Evolutionary conservation across 2,888 invertebrate species (phyloP), one percentile per base, ranked within the genome.

Genomic region (Opisthograptis luteolata): DNA sequence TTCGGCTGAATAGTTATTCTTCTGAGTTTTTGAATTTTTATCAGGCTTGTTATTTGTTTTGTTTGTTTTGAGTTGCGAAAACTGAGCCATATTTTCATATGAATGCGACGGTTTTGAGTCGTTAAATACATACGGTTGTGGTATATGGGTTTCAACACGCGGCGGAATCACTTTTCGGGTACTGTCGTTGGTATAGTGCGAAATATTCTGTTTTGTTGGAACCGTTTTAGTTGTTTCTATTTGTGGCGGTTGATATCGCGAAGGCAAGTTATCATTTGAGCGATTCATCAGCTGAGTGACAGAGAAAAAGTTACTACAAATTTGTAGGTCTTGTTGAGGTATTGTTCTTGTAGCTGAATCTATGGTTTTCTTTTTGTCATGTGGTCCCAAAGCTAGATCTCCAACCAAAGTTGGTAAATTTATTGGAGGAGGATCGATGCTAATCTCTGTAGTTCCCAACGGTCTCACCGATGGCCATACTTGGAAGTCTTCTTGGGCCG

Each of bases 281-380:
- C 90, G 81, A 62, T 90, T 90, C 90, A 90, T 90, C 35, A 90
- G 65, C 50, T 90, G 90, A 1, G 90, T 88, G 5, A 90, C 90
- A 5, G 90, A 90, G 13, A 90, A 78, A 56, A 89, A 90, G 66
- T 85, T 90, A 12, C 81, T 79, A 57, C 88, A 88, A 45, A 84
- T 86, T 63, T 87, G 87, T 58, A 80, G 58, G 52, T 90, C 90
- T 35, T 73, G 53, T 56, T 83, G 84, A 12, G 77, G 65, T 24
- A 67, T 55, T 1, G 64, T 66, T 62, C 84, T 77, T 59, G 70
- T 79, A 2, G 75, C 55, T 17, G 68, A 60, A 45, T 88, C 88
- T 27, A 67, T 56, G 61, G 68, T 81, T 64, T 81, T 88, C 71
- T 87, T 90, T 62, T 83, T 88, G 42, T 90, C 90, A 46, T 90